A percentile compares a stretch with the other conserved stretches of the same genome.
phyloP scores from a whole-genome alignment of 2,113 vertebrate species.

The Cygnus buccinator region DNA sequence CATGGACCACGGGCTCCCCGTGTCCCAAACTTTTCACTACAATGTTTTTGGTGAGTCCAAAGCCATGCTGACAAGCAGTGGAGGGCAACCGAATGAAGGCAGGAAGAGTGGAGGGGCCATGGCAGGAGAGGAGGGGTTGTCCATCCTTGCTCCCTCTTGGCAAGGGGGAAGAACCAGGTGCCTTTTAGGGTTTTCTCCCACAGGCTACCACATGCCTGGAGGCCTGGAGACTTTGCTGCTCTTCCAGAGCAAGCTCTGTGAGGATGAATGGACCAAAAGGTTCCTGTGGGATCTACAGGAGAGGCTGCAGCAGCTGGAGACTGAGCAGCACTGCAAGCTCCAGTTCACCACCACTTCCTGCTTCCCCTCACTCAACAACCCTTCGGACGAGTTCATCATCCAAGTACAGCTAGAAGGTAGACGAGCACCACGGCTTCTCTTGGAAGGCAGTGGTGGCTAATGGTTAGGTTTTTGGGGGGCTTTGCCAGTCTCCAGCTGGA shows the following conservation, averaged over 20 bases:
- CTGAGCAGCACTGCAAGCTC: neutral
- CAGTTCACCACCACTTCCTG: neutral
- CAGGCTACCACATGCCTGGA: neutral
- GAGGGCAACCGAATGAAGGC: neutral
- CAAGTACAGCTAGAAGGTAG: slow-evolving; percentile 18
- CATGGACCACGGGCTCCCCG: neutral
- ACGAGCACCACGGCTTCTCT: neutral
- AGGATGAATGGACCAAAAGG: neutral
- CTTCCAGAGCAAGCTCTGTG: slow-evolving; percentile 4
- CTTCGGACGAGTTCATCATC: neutral
- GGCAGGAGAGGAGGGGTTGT: neutral
- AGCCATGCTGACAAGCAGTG: accelerated
- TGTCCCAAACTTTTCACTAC: neutral
- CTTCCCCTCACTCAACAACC: neutral
- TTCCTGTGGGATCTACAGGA: neutral
- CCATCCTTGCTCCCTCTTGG: neutral
- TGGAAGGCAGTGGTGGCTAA: neutral
- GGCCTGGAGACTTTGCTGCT: neutral
- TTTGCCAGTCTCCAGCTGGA: neutral
- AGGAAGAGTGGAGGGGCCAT: neutral
- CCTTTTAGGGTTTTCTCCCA: neutral
- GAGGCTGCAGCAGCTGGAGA: neutral
- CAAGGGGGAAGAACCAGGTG: neutral
- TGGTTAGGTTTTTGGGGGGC: neutral
- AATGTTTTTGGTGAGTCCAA: neutral